Base-by-base conservation (phyloP, 2,113 vertebrate genomes). In the Herpetotheres cachinnans region DNA sequence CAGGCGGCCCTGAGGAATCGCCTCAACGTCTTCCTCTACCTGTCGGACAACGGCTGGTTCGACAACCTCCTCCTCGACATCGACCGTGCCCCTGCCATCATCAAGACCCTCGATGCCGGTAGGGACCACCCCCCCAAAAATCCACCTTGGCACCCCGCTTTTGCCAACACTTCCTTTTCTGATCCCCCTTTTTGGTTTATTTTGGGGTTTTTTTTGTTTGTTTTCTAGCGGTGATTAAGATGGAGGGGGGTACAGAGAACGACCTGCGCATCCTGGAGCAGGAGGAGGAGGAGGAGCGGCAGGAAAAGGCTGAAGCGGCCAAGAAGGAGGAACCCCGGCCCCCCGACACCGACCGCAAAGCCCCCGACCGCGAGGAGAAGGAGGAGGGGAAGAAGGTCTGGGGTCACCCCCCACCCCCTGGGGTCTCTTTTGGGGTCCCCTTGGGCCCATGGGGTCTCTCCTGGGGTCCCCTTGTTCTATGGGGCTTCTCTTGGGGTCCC, bases 331-430 rank as follows among this genome's bases (percentile, higher is more conserved):
- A 85, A 59, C 70, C 70, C 1, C 22, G 82, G 29, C 59, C 59
- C 0, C 40, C 50, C 0, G 82, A 85, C n/a, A 27, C 40, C 82
- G 3, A 16, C 82, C 2, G 69, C 69, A 34, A 85, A 85, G 2
- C 82, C 26, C 49, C 82, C 0, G 58, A 85, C 0, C 38, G 69
- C 21, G 38, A 38, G 0, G 49, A 63, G 38, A 3, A 0, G 12
- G 46, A 32, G 14, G 38, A 46, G 46, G 18, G 13, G 24, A 12
- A n/a, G n/a, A n/a, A n/a, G n/a, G n/a, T 65, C 13, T 22, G 38
- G 38, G 21, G 6, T 19, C n/a, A n/a, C 2, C 12, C 20, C 6
- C 9, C 18, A 15, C 11, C 27, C 16, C 25, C 20, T 29, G 32
- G 11, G 44, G n/a, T 16, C 22, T 5, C 40, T 50, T 62, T 7